Percentiles rank a stretch among this genome's conserved stretches.
Evolutionary conservation across 1,140 invertebrate genomes (phyloP).

Genomic region (Anthonomus grandis): DNA sequence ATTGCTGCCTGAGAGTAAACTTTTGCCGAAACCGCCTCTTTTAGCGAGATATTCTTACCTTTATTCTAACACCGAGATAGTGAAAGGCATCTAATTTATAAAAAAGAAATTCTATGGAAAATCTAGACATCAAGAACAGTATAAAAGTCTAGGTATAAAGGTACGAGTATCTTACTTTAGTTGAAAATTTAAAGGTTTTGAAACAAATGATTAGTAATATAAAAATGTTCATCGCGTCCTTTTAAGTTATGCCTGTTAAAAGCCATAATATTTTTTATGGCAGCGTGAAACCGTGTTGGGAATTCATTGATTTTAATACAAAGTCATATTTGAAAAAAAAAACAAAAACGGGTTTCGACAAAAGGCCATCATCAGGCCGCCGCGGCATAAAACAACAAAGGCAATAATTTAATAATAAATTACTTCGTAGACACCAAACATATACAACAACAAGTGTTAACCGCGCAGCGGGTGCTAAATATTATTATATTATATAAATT

Average conservation of each 20-base stretch:
- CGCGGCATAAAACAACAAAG: too few species aligned
- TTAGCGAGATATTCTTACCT: not conserved
- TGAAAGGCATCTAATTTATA: not conserved
- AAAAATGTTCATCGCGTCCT: too few species aligned
- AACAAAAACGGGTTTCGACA: too few species aligned
- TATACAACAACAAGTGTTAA: slow-evolving; percentile 50
- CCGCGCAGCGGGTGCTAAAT: slow-evolving; percentile 47
- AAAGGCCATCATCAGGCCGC: too few species aligned
- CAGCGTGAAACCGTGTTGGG: too few species aligned
- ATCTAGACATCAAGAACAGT: slow-evolving; percentile 8
- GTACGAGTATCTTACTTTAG: not conserved
- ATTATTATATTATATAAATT: slow-evolving; percentile 38
- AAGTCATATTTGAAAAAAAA: too few species aligned
- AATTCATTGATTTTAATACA: too few species aligned
- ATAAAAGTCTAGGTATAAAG: slow-evolving; percentile 2
- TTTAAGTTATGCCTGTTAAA: too few species aligned
- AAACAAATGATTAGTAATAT: too few species aligned
- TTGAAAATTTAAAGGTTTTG: too few species aligned
- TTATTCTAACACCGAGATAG: not conserved
- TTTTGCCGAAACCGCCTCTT: not conserved
- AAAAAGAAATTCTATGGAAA: not conserved
- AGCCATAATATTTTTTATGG: too few species aligned
- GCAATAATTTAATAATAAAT: too few species aligned
- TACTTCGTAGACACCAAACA: slow-evolving; percentile 52
- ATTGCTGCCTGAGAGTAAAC: not conserved